Evolutionary conservation across 2,888 invertebrate genomes (phyloP).

Genomic region (Colostygia pectinataria): DNA sequence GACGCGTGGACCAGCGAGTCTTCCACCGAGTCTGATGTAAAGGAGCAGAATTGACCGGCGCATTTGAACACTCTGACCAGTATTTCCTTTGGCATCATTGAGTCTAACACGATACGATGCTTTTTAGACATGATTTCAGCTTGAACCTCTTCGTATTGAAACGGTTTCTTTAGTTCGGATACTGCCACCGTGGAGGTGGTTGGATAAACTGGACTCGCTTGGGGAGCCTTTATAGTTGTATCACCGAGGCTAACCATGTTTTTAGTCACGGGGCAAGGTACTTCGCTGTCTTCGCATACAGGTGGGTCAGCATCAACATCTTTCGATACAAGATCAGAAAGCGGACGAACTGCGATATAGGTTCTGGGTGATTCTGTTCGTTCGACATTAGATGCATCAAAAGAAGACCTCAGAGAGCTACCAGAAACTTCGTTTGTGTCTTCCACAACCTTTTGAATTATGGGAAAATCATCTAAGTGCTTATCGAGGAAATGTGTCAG

Average conservation of each 20-base stretch:
- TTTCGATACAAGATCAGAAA: conserved; percentile 62
- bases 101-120: conserved; percentile 66
- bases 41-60: conserved; percentile 70
- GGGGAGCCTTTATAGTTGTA: conserved; percentile 33
- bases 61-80: conserved; percentile 73
- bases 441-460: conserved; percentile 43
- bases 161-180: conserved; percentile 33
- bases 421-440: conserved; percentile 22
- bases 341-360: conserved; percentile 67
- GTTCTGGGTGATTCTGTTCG: conserved; percentile 35
- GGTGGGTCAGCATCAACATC: conserved; percentile 18
- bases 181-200: conserved; percentile 25
- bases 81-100: conserved; percentile 74
- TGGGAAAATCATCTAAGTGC: conserved; percentile 70
- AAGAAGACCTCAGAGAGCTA: conserved; percentile 3
- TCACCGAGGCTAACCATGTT: conserved; percentile 80
- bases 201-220: conserved; percentile 41
- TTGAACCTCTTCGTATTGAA: conserved; percentile 64
- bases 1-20: conserved; percentile 65
- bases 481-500: conserved; percentile 69
- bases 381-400: conserved; percentile 22
- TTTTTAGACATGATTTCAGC: conserved; percentile 62
- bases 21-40: conserved; percentile 61
- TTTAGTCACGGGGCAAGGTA: conserved; percentile 69
- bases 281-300: conserved; percentile 17